phyloP scores from a whole-genome alignment of 2,888 invertebrate species.

The Carcina quercana region DNA sequence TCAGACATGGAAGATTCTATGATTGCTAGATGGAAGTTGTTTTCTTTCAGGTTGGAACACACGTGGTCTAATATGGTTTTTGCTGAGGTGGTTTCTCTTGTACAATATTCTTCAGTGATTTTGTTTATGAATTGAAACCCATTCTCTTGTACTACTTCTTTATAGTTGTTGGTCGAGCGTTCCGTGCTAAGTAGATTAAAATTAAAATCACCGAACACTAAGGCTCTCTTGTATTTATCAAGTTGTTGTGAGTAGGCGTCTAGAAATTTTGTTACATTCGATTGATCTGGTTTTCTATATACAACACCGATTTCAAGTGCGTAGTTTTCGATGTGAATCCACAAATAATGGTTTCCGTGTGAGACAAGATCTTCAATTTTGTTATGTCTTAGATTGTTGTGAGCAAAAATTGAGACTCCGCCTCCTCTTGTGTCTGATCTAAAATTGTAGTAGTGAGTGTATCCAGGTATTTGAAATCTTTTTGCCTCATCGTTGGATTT shows the following conservation, averaged over 20 bases:
- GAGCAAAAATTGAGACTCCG: too few relatives aligned
- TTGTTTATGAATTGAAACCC: constrained; percentile 12
- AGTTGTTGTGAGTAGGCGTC: not conserved
- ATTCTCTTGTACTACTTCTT: constrained; percentile 4
- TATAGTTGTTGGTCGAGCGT: not conserved
- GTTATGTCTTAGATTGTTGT: constrained; percentile 5
- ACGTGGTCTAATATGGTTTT: constrained; percentile 16
- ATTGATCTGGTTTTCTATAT: constrained; percentile 7
- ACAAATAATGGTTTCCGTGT: constrained; percentile 11
- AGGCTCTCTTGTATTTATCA: not conserved
- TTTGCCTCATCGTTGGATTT: too few relatives aligned
- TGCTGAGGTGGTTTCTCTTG: constrained; percentile 9
- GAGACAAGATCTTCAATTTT: constrained; percentile 5
- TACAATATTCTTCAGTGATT: constrained; percentile 10
- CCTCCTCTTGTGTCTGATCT: too few relatives aligned
- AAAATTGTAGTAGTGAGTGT: too few relatives aligned
- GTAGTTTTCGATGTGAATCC: constrained; percentile 9
- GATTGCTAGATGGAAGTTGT: constrained; percentile 11
- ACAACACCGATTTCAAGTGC: constrained; percentile 8
- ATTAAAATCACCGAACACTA: not conserved
- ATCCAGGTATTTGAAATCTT: too few relatives aligned
- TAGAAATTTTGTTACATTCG: too few relatives aligned
- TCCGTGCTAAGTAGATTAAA: not conserved
- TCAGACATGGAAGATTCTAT: constrained; percentile 12
- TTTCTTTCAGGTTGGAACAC: constrained; percentile 9